Conservation (phyloP, 2,797 vertebrate genomes). For the Aselliscus stoliczkanus region DNA sequence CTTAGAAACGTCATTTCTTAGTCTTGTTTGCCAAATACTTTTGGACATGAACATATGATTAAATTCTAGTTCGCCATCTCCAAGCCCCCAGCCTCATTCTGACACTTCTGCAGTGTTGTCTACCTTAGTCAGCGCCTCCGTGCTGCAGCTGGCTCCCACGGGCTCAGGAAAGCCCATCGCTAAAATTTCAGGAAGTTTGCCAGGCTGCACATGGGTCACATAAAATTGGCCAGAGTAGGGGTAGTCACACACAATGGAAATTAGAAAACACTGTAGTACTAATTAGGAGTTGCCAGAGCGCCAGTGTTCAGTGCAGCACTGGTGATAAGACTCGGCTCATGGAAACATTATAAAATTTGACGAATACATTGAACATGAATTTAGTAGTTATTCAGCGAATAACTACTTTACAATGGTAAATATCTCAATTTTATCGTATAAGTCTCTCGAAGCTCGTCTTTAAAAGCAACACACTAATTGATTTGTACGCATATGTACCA, state of each 20-base stretch:
- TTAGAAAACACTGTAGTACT: background rate
- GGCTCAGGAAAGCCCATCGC: background rate
- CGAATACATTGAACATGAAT: background rate
- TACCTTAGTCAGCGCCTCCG: accelerated
- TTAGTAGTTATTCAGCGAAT: background rate
- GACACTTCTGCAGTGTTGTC: background rate
- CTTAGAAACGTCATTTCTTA: background rate
- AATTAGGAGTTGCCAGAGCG: background rate
- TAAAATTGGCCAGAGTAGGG: background rate
- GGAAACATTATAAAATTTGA: background rate
- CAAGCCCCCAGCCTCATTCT: background rate
- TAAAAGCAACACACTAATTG: background rate
- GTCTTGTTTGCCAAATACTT: background rate
- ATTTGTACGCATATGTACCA: background rate
- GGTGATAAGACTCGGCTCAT: background rate
- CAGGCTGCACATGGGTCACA: background rate
- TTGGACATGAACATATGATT: background rate
- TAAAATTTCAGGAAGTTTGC: background rate
- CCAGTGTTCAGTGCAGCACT: background rate
- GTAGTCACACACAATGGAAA: background rate
- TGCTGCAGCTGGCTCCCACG: background rate
- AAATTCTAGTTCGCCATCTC: background rate
- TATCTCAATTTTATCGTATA: background rate
- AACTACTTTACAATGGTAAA: background rate
- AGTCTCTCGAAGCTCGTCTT: background rate